phyloP scores from a whole-genome alignment of 2,113 vertebrate species.

The Callipepla squamata region DNA sequence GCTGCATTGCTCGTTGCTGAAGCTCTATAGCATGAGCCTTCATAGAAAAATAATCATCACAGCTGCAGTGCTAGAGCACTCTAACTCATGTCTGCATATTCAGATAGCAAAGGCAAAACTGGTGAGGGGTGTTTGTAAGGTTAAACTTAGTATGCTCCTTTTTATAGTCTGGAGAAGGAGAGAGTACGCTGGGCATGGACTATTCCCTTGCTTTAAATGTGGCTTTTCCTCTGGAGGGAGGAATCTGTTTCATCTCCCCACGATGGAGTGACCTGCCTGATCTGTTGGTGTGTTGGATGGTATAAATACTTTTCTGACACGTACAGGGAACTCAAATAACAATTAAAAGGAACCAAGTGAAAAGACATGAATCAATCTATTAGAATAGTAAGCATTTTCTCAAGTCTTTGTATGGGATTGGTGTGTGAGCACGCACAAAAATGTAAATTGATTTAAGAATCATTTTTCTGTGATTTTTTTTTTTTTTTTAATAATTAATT shows the following conservation, averaged over 20 bases:
- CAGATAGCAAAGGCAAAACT: not conserved
- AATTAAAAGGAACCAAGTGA: not conserved
- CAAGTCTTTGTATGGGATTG: not conserved
- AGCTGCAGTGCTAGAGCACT: not conserved
- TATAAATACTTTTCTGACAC: not conserved
- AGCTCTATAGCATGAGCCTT: not conserved
- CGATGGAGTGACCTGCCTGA: not conserved
- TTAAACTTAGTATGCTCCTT: not conserved
- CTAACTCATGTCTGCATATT: accelerated
- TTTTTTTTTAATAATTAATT: not conserved
- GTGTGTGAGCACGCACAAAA: not conserved
- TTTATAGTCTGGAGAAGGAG: not conserved
- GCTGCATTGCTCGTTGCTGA: not conserved
- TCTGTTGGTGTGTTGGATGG: not conserved
- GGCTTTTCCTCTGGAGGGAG: not conserved
- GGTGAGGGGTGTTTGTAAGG: not conserved
- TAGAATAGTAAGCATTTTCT: not conserved
- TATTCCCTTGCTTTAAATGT: not conserved
- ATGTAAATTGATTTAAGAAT: not conserved
- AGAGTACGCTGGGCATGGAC: not conserved
- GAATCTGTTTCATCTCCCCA: not conserved
- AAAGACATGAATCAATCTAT: not conserved
- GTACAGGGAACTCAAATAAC: not conserved
- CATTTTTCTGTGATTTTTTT: not conserved
- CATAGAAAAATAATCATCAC: not conserved